Evolutionary conservation across 2,888 invertebrate species (phyloP).

Genomic region (Patella depressa): DNA sequence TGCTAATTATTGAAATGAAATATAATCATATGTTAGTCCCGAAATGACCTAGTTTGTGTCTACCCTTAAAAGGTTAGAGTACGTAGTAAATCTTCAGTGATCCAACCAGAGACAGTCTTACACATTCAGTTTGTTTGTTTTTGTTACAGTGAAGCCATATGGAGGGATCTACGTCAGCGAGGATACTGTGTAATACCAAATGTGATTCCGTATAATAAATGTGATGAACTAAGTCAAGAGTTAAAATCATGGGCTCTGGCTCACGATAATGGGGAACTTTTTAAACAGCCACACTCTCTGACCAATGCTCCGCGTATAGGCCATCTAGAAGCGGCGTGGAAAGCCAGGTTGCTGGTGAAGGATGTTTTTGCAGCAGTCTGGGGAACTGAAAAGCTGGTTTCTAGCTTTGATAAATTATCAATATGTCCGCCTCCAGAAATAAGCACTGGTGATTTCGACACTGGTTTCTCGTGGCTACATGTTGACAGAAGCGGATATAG

Average conservation of each 20-base stretch:
- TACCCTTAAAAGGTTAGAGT: too few relatives aligned
- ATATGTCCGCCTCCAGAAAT: background rate
- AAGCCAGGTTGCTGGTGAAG: background rate
- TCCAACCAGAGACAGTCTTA: too few relatives aligned
- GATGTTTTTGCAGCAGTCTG: background rate
- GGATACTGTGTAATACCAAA: slow-evolving; percentile 27
- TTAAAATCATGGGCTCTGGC: background rate
- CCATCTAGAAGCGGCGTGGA: background rate
- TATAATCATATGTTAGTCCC: too few relatives aligned
- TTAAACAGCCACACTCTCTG: background rate
- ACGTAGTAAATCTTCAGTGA: too few relatives aligned
- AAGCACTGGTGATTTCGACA: background rate
- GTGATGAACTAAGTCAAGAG: slow-evolving; percentile 16
- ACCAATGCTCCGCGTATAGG: background rate
- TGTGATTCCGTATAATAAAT: slow-evolving; percentile 14
- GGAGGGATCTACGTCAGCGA: slow-evolving; percentile 11
- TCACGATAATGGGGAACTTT: background rate
- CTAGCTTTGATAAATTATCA: slow-evolving; percentile 8
- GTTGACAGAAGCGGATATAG: background rate
- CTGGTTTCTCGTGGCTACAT: background rate
- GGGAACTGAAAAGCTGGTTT: background rate
- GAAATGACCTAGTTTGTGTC: too few relatives aligned
- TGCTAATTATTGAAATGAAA: too few relatives aligned
- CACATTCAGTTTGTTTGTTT: background rate
- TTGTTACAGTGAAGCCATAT: slow-evolving; percentile 13